A percentile compares a stretch with the other conserved stretches of the same genome.
These are phyloP conservation scores for Empis livida DNA, from an alignment of 2,888 invertebrate species.

Conservation along the genomic window DNA sequence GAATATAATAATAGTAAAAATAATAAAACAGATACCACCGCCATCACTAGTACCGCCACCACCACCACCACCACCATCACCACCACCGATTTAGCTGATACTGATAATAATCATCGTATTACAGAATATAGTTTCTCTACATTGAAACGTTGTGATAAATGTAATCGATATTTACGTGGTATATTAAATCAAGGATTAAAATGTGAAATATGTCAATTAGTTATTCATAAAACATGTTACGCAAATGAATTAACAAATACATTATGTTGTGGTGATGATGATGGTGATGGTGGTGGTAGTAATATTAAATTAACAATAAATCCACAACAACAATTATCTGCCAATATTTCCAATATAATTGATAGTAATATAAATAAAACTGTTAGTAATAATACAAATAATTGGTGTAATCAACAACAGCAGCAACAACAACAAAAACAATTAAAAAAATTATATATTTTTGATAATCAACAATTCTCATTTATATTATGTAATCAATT, in stretches of 20 bases:
- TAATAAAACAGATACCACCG: too few relatives aligned
- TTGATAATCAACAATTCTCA: too few relatives aligned
- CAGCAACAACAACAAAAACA: not conserved
- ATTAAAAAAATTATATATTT: not conserved
- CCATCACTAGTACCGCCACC: too few relatives aligned
- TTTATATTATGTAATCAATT: conserved; percentile 46
- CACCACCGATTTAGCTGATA: not conserved
- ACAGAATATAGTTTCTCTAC: conserved; percentile 52
- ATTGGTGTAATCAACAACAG: not conserved
- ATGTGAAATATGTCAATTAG: conserved; percentile 57
- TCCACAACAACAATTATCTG: conserved; percentile 11
- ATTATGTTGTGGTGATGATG: conserved; percentile 36
- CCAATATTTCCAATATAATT: not conserved
- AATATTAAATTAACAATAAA: conserved; percentile 13
- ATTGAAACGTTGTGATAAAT: conserved; percentile 57
- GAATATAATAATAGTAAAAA: too few relatives aligned
- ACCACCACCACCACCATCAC: too few relatives aligned
- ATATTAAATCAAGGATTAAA: conserved; percentile 56
- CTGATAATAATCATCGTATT: not conserved
- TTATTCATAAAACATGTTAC: conserved; percentile 56
- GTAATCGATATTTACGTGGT: conserved; percentile 56
- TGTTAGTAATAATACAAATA: not conserved
- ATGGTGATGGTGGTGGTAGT: too few relatives aligned
- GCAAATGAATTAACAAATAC: conserved; percentile 40
- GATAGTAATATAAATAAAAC: not conserved